phyloP scores from a whole-genome alignment of 2,888 invertebrate species.

The Drosophila setosimentum region DNA sequence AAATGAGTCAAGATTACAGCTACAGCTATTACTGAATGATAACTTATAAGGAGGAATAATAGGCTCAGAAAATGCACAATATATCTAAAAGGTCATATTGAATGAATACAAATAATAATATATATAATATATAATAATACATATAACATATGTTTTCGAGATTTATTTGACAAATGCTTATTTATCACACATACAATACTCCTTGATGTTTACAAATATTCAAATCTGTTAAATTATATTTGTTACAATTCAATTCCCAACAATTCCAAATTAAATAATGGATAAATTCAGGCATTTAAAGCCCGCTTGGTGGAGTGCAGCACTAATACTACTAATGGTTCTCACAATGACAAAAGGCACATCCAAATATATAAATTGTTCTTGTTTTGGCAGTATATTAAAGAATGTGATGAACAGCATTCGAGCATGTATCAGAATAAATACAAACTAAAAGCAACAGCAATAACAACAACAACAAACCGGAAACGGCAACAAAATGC shows the following conservation, averaged over 20 bases:
- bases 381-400: not conserved
- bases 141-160: no score
- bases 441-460: not conserved
- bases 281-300: constrained; percentile 46
- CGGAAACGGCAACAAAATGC: not conserved
- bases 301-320: constrained; percentile 52
- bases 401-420: not conserved
- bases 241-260: not conserved
- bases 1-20: constrained; percentile 17
- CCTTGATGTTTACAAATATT: not conserved
- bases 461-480: not conserved
- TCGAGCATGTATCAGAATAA: not conserved
- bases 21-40: not conserved
- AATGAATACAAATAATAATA: no score
- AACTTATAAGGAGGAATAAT: not conserved
- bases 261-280: constrained; percentile 33
- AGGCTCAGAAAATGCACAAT: no score
- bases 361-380: constrained; percentile 4
- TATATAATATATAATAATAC: no score
- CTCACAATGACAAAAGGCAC: constrained; percentile 34
- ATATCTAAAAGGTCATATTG: no score
- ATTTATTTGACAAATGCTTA: not conserved
- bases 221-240: not conserved
- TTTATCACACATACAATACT: not conserved
- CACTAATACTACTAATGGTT: constrained; percentile 43